Base-by-base conservation (phyloP, 2,888 invertebrate genomes). In the Tetranychus truncatus region DNA sequence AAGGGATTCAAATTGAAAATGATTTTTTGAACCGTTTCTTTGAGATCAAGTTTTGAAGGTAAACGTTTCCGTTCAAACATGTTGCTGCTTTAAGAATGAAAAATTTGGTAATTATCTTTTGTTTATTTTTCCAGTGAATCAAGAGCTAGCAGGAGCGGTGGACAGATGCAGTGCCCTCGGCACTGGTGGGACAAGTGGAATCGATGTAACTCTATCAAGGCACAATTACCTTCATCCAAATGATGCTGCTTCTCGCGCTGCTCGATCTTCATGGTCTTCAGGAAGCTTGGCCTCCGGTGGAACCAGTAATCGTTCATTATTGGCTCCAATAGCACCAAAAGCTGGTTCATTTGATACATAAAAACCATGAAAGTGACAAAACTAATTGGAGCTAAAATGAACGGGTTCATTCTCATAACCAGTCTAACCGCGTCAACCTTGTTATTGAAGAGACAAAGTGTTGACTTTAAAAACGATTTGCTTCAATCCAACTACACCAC, bases 241-340 rank as follows among this genome's bases (percentile, higher is more conserved):
- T 71, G 79, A 79, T 74, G 79, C 79, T 11, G 77, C 79, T 18
- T 76, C 78, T 5, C 73, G 77, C 44, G 73, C 74, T 66, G 75
- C 72, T 74, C 75, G 79, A 21, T 77, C 78, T 11, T 77, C 74
- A 74, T 79, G 79, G 79, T 78, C 78, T 45, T 77, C 78, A 5
- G 77, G 78, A 7, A 79, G 78, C 45, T 66, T 79, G 15, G 73
- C 72, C 24, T 66, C 75, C n/a, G 78, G 81, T 80, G 74, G 81
- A 80, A 66, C 78, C 81, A 67, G 79, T 78, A 46, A 79, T 79
- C 55, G 78, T 81, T 71, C 74, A 71, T 76, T 72, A 46, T 69
- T 77, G n/a, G 74, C 74, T 21, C 74, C 76, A 67, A 72, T 74
- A 46, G 76, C 76, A 4, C 73, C 75, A 24, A 71, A 74, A 65